Conservation (phyloP, 2,888 invertebrate species). For the Nysson spinosus region DNA sequence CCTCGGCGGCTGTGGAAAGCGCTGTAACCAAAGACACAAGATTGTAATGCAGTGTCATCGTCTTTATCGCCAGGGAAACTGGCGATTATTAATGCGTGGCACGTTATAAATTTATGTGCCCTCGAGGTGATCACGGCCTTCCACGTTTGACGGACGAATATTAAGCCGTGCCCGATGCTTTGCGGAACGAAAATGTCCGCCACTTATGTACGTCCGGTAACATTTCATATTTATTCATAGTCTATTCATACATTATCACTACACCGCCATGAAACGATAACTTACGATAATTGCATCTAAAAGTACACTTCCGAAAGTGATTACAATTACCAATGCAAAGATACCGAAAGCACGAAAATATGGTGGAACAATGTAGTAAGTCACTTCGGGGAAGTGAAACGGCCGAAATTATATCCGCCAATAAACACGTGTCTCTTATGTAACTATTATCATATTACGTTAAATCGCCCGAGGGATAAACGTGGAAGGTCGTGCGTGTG, state of each 20-base stretch:
- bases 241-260: background rate
- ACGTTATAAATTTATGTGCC: slow-evolving; percentile 50
- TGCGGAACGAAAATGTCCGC: slow-evolving; percentile 2
- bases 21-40: slow-evolving; percentile 62
- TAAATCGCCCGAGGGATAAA: too few species aligned
- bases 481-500: too few species aligned
- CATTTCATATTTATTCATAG: slow-evolving; percentile 16
- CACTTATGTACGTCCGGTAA: slow-evolving; percentile 3
- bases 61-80: slow-evolving; percentile 17
- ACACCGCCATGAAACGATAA: background rate
- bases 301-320: background rate
- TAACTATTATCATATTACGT: too few species aligned
- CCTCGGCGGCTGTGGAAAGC: slow-evolving; percentile 70
- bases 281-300: background rate
- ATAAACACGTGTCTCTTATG: too few species aligned
- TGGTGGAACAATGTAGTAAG: too few species aligned
- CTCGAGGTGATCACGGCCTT: slow-evolving; percentile 52
- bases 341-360: too few species aligned
- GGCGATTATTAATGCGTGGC: slow-evolving; percentile 49
- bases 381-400: too few species aligned
- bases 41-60: slow-evolving; percentile 6
- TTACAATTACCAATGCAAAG: background rate
- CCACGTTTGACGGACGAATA: slow-evolving; percentile 38
- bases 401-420: too few species aligned
- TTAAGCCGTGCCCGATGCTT: slow-evolving; percentile 23